phyloP scores from a whole-genome alignment of 2,888 invertebrate genomes.

The Flexamia atlantica region DNA sequence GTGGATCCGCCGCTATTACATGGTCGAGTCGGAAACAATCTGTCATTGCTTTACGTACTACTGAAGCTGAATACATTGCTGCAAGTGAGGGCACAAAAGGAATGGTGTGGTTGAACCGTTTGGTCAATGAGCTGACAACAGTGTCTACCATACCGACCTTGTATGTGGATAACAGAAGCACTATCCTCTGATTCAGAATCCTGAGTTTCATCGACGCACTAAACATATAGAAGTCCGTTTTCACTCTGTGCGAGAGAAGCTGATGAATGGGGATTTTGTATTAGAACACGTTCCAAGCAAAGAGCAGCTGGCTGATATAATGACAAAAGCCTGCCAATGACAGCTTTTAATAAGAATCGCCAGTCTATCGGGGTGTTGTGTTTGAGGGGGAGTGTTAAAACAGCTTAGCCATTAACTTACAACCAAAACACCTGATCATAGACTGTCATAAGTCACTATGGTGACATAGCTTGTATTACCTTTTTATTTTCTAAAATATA shows the following conservation, averaged over 20 bases:
- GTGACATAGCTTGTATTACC: too few species aligned
- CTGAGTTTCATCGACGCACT: constrained; percentile 71
- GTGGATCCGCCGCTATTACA: constrained; percentile 61
- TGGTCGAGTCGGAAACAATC: constrained; percentile 64
- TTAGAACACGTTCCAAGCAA: background rate
- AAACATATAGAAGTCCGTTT: constrained; percentile 70
- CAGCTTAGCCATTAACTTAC: too few species aligned
- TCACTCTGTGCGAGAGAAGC: constrained; percentile 58
- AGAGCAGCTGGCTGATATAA: background rate
- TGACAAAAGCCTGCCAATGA: background rate
- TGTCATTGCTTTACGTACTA: constrained; percentile 49
- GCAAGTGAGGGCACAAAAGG: constrained; percentile 65
- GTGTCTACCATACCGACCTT: constrained; percentile 68
- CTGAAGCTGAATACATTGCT: constrained; percentile 66
- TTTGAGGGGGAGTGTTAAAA: background rate
- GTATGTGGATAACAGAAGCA: constrained; percentile 70
- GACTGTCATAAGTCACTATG: too few species aligned
- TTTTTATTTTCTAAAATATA: too few species aligned
- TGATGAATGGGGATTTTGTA: background rate
- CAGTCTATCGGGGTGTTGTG: background rate
- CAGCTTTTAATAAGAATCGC: background rate
- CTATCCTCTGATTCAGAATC: constrained; percentile 71
- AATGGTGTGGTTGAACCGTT: constrained; percentile 70
- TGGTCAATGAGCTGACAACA: constrained; percentile 69
- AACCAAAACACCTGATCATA: too few species aligned